These are phyloP conservation scores for Chlamydotis undulata DNA, from an alignment of 2,113 vertebrate species.

Conservation along the genomic window DNA sequence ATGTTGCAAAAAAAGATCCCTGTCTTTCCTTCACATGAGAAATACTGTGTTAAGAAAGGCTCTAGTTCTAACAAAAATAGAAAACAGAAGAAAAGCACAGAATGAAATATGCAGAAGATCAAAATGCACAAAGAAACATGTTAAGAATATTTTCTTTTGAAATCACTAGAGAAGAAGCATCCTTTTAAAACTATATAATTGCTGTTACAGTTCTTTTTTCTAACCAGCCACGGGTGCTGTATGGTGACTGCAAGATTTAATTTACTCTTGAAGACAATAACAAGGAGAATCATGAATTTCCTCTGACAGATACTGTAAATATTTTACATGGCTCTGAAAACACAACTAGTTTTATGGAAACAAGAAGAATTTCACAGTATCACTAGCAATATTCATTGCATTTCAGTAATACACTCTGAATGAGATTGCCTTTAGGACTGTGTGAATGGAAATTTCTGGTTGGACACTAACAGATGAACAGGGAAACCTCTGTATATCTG, in stretches of 20 bases:
- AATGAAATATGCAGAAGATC: neutral
- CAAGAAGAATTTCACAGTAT: neutral
- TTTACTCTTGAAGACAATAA: neutral
- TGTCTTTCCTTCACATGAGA: neutral
- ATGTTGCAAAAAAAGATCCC: neutral
- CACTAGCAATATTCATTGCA: neutral
- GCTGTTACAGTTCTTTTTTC: neutral
- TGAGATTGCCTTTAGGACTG: neutral
- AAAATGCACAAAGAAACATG: neutral
- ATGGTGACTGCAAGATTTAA: neutral
- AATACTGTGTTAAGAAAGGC: neutral
- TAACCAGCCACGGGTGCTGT: neutral
- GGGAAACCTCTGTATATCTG: neutral
- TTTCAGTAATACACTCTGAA: neutral
- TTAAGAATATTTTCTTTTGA: neutral
- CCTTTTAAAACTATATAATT: neutral
- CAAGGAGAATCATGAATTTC: neutral
- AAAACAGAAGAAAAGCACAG: fast-evolving
- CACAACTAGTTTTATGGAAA: neutral
- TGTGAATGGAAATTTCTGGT: neutral
- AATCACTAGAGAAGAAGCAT: neutral
- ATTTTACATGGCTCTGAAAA: neutral
- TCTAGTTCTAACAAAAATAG: neutral
- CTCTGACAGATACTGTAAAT: neutral
- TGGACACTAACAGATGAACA: neutral